Base-by-base conservation (phyloP, 2,113 vertebrate species). In the Semnopithecus entellus region DNA sequence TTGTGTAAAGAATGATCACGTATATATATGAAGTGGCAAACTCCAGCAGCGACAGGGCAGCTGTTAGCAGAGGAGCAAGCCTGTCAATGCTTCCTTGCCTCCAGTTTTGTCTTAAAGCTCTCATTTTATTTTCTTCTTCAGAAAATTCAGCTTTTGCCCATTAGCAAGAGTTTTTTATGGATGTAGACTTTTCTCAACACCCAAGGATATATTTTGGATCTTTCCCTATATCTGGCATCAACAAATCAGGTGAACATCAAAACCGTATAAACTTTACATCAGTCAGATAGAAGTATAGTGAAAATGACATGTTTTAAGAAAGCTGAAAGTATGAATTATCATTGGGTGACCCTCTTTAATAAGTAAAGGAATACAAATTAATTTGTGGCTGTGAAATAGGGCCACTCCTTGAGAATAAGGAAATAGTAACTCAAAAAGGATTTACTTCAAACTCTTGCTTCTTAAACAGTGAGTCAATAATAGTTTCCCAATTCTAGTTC, bases 41-140 rank as follows among this genome's bases (percentile, higher is more conserved):
- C 30, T 16, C n/a, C 20, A 17, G 27, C 23, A 61, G 22, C 45
- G 43, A 55, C 7, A 55, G 72, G 38, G 43, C 20, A 40, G 22
- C 70, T 91, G 32, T 91, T 40, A 78, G 68, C 81, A 72, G 52
- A 90, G 38, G 48, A 30, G 8, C 55, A 88, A 86, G 40, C 30
- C 57, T 66, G 27, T 82, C 52, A n/a, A 16, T 66, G 32, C 20
- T 13, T 30, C 10, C 30, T 8, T 25, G 9, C 8, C 38, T 90
- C 57, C 27, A 40, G 32, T 82, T 72, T 88, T 90, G 10, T 45
- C 35, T 88, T 75, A 45, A 7, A 38, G 32, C 2, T 75, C 12
- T 88, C 88, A 52, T 89, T 91, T 95, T 57, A n/a, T 83, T 93
- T 91, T 93, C 45, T 79, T 59, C 76, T 90, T 59, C 18, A 95